Evolutionary conservation across 2,113 vertebrate species (phyloP).

Genomic region (Oreochromis spilurus): DNA sequence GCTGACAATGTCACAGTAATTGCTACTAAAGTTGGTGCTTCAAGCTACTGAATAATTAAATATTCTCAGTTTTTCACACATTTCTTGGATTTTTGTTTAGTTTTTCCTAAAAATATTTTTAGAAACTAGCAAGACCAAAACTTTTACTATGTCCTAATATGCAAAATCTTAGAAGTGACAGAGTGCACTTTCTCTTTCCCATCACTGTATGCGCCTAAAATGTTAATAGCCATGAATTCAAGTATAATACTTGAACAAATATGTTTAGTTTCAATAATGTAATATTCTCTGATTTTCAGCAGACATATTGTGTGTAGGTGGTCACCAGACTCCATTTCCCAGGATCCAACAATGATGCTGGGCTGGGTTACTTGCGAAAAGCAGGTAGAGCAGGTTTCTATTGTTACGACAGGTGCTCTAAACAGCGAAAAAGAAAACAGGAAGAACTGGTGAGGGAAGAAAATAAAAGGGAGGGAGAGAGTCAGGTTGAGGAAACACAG

Average conservation of each 20-base stretch:
- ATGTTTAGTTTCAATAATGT: not conserved
- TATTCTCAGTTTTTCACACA: not conserved
- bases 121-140: accelerated
- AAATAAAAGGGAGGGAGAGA: not conserved
- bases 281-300: not conserved
- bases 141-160: not conserved
- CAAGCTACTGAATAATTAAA: not conserved
- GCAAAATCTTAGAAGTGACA: not conserved
- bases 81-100: not conserved
- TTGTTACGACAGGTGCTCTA: slow-evolving; percentile 52
- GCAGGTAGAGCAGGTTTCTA: slow-evolving; percentile 65
- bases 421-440: not conserved
- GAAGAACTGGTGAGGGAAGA: slow-evolving; percentile 15
- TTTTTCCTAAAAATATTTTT: accelerated
- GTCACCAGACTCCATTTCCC: slow-evolving; percentile 74
- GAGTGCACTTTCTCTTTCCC: not conserved
- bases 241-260: not conserved
- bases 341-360: slow-evolving; percentile 39
- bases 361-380: slow-evolving; percentile 20
- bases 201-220: not conserved
- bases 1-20: accelerated
- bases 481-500: not conserved
- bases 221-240: not conserved
- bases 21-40: not conserved
- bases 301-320: not conserved